Conservation (phyloP, 2,797 vertebrate genomes). For the Enteromius argenteus region DNA sequence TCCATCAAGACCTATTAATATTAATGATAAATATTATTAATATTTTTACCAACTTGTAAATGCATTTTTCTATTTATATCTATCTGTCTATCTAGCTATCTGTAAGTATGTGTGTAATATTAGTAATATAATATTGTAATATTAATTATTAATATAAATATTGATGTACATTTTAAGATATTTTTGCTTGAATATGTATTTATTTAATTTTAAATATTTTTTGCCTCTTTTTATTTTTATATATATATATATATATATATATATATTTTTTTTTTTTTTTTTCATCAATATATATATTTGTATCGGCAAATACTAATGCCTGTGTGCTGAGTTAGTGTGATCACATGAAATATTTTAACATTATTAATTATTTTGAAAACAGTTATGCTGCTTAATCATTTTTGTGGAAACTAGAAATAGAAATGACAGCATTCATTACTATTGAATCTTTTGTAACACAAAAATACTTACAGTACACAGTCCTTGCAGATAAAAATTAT, state of each 20-base stretch:
- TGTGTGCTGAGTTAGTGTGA: background rate
- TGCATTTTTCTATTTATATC: no score
- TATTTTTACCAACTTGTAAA: background rate
- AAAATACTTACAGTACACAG: no score
- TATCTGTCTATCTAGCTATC: background rate
- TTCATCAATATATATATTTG: background rate
- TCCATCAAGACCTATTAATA: background rate
- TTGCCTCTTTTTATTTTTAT: background rate
- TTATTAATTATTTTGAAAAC: background rate
- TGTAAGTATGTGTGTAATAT: background rate
- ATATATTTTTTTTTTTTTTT: no score
- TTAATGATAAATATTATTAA: background rate
- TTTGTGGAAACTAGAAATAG: background rate
- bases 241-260: no score
- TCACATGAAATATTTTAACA: background rate
- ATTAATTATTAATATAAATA: background rate
- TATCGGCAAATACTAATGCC: background rate
- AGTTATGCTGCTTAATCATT: background rate
- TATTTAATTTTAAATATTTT: background rate
- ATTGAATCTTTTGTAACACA: background rate
- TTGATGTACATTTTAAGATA: background rate
- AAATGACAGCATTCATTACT: background rate
- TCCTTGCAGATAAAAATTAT: background rate
- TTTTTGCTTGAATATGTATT: background rate
- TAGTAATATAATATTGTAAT: background rate